A percentile compares a stretch with the other conserved stretches of the same genome.
Conservation (phyloP, 2,888 invertebrate genomes). For the Priocnemis perturbator region DNA sequence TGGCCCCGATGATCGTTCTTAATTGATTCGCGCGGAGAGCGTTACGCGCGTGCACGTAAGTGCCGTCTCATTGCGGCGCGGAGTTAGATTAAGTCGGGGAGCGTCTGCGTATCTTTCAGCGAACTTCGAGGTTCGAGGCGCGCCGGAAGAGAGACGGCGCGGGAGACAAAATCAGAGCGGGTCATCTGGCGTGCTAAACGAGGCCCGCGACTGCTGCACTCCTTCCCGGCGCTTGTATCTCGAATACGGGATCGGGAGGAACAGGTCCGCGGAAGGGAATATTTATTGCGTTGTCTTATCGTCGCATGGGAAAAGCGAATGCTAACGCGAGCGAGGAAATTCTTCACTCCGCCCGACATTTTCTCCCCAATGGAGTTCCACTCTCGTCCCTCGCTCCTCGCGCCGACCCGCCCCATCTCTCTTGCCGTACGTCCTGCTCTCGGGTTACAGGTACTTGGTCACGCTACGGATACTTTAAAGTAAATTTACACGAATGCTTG, state of each 20-base stretch:
- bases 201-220: background rate
- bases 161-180: constrained; percentile 47
- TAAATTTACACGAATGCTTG: too few species aligned
- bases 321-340: constrained; percentile 43
- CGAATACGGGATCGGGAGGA: constrained; percentile 50
- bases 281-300: constrained; percentile 62
- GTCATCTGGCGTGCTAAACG: constrained; percentile 36
- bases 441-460: too few species aligned
- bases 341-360: constrained; percentile 37
- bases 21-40: background rate
- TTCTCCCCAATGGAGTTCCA: constrained; percentile 32
- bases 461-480: too few species aligned
- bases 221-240: constrained; percentile 32
- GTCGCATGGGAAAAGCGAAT: constrained; percentile 55
- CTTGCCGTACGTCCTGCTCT: too few species aligned
- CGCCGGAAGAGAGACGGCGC: constrained; percentile 23
- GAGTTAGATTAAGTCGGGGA: constrained; percentile 7
- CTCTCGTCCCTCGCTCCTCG: constrained; percentile 13
- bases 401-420: constrained; percentile 9
- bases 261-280: constrained; percentile 48
- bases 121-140: constrained; percentile 30
- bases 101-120: constrained; percentile 24
- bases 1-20: too few species aligned
- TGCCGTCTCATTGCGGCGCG: constrained; percentile 22
- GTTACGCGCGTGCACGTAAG: constrained; percentile 19